Evolutionary conservation across 2,888 invertebrate genomes (phyloP).

Genomic region (Caenorhabditis macrosperma): DNA sequence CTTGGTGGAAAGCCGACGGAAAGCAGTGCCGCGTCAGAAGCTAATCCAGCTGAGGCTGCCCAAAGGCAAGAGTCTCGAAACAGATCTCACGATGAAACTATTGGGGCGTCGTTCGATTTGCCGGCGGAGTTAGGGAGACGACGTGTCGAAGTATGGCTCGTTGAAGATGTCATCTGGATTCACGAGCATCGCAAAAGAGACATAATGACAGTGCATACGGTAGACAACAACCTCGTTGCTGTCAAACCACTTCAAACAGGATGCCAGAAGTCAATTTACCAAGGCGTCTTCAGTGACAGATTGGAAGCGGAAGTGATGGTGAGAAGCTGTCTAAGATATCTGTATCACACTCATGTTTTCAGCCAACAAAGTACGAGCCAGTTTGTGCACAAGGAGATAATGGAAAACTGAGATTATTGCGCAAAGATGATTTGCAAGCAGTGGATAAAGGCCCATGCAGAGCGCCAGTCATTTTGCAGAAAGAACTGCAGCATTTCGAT

Average conservation of each 20-base stretch:
- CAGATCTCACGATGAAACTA: slow-evolving; percentile 1
- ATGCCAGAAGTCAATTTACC: neutral
- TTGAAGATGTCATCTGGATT: slow-evolving; percentile 96
- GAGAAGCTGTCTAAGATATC: too few relatives aligned
- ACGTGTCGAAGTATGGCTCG: slow-evolving; percentile 86
- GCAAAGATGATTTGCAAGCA: slow-evolving; percentile 92
- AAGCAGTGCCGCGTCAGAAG: neutral
- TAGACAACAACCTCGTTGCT: slow-evolving; percentile 94
- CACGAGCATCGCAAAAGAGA: slow-evolving; percentile 88
- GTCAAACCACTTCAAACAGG: slow-evolving; percentile 84
- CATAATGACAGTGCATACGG: slow-evolving; percentile 35
- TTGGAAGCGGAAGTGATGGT: slow-evolving; percentile 25
- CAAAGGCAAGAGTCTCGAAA: slow-evolving; percentile 13
- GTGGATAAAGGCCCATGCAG: slow-evolving; percentile 65
- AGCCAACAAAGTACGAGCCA: slow-evolving; percentile 13
- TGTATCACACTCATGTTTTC: too few relatives aligned
- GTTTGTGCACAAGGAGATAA: neutral
- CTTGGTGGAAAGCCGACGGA: too few relatives aligned
- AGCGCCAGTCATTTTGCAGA: slow-evolving; percentile 70
- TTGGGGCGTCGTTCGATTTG: too few relatives aligned
- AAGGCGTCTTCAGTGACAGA: slow-evolving; percentile 43
- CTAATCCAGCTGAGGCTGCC: neutral
- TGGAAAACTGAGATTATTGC: slow-evolving; percentile 87
- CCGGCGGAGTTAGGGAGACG: slow-evolving; percentile 9
- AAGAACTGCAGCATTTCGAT: slow-evolving; percentile 60